Evolutionary conservation across 2,113 vertebrate species (phyloP).

Genomic region (Pelobates fuscus): DNA sequence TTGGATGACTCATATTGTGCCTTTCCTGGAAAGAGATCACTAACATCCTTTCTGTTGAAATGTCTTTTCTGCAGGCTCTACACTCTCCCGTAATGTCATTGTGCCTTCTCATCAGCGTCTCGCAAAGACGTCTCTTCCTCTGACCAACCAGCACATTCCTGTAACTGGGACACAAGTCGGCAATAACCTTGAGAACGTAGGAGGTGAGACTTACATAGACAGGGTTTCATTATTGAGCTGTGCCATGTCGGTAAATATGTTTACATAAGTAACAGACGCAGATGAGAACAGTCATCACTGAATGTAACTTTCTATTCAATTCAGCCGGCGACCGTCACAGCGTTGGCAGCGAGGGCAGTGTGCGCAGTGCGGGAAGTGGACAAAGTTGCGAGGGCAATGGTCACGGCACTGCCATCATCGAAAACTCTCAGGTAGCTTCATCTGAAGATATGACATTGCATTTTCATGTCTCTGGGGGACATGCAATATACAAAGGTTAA

Average conservation of each 20-base stretch:
- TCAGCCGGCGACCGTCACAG: slow-evolving; percentile 90
- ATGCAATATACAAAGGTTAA: too few relatives aligned
- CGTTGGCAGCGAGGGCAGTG: slow-evolving; percentile 90
- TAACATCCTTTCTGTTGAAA: too few relatives aligned
- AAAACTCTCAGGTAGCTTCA: slow-evolving; percentile 70
- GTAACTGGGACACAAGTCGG: slow-evolving; percentile 49
- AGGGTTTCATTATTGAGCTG: background rate
- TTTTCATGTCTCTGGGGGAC: background rate
- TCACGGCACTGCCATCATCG: slow-evolving; percentile 67
- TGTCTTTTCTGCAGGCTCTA: slow-evolving; percentile 70
- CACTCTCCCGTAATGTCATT: slow-evolving; percentile 72
- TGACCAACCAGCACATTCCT: slow-evolving; percentile 45
- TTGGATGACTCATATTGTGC: too few relatives aligned
- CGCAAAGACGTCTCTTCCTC: background rate
- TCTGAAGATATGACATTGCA: background rate
- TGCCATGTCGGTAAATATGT: background rate
- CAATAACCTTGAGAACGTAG: slow-evolving; percentile 59
- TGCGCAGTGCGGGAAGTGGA: slow-evolving; percentile 89
- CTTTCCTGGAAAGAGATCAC: too few relatives aligned
- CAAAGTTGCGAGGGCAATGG: slow-evolving; percentile 89
- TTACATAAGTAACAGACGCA: too few relatives aligned
- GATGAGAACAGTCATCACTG: too few relatives aligned
- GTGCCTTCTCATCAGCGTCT: slow-evolving; percentile 63
- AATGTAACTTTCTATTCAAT: background rate
- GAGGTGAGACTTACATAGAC: slow-evolving; percentile 33